Evolutionary conservation across 2,113 vertebrate species (phyloP).

Genomic region (Neopipo cinnamomea): DNA sequence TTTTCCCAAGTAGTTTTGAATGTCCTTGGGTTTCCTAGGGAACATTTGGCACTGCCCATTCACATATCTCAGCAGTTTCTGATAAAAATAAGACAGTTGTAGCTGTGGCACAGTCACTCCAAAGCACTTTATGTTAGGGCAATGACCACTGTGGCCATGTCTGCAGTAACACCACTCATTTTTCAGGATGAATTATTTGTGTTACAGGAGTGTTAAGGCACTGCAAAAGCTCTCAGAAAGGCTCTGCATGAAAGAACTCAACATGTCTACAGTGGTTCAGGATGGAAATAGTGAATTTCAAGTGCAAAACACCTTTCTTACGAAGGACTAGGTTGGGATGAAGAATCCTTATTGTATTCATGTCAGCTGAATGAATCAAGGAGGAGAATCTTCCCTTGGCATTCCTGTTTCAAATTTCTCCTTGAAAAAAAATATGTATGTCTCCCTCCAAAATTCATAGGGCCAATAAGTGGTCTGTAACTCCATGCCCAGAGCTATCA

Average conservation of each 20-base stretch:
- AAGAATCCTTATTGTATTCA: neutral
- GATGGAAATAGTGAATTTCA: neutral
- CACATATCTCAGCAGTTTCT: neutral
- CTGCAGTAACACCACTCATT: neutral
- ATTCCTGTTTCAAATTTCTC: conserved; percentile 13
- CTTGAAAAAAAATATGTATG: neutral
- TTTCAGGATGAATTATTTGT: neutral
- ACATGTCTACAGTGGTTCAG: neutral
- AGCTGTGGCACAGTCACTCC: neutral
- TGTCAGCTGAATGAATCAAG: neutral
- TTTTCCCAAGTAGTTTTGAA: neutral
- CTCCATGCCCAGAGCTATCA: neutral
- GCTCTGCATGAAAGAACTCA: neutral
- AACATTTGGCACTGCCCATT: neutral
- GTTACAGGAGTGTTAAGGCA: neutral
- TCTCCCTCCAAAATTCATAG: neutral
- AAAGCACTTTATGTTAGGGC: neutral
- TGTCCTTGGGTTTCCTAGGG: neutral
- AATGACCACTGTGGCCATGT: neutral
- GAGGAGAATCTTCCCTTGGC: neutral
- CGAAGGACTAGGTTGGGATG: neutral
- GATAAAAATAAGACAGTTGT: neutral
- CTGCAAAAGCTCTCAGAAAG: neutral
- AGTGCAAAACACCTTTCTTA: neutral
- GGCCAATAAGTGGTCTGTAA: neutral